A percentile compares a stretch with the other conserved stretches of the same genome.
Evolutionary conservation across 2,797 vertebrate species (phyloP).

Genomic region (Gambelia wislizenii): DNA sequence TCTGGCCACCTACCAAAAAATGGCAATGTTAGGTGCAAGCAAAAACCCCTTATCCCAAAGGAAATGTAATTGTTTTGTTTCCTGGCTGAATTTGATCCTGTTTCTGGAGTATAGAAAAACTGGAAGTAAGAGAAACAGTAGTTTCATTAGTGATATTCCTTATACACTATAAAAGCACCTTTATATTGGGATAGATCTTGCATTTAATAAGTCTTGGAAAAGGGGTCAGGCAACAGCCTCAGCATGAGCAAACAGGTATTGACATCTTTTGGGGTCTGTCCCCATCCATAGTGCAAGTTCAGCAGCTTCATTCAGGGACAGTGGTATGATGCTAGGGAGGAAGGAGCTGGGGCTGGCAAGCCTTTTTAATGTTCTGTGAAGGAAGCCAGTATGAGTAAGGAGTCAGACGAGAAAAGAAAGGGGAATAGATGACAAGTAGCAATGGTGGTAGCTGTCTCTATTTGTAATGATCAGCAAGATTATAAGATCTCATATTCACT

Average conservation of each 20-base stretch:
- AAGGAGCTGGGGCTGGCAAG: background rate
- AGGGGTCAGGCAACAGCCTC: too few species aligned
- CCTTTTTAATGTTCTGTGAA: background rate
- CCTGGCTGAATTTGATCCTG: background rate
- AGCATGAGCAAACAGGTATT: background rate
- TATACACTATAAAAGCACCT: background rate
- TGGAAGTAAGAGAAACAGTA: background rate
- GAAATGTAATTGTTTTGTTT: background rate
- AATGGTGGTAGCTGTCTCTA: background rate
- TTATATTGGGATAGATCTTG: background rate
- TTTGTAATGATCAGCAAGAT: background rate
- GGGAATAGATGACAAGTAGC: background rate
- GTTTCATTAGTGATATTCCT: background rate
- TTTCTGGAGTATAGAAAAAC: background rate
- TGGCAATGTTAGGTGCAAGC: background rate
- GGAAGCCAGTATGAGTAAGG: background rate
- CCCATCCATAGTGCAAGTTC: background rate
- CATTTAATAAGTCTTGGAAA: background rate
- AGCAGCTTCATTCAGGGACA: background rate
- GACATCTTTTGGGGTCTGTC: background rate
- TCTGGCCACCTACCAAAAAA: background rate
- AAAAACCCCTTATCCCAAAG: background rate
- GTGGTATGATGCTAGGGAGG: background rate
- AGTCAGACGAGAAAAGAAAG: too few species aligned
- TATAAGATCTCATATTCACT: too few species aligned